Evolutionary conservation across 2,113 vertebrate species (phyloP).

Genomic region (Aegypius monachus): DNA sequence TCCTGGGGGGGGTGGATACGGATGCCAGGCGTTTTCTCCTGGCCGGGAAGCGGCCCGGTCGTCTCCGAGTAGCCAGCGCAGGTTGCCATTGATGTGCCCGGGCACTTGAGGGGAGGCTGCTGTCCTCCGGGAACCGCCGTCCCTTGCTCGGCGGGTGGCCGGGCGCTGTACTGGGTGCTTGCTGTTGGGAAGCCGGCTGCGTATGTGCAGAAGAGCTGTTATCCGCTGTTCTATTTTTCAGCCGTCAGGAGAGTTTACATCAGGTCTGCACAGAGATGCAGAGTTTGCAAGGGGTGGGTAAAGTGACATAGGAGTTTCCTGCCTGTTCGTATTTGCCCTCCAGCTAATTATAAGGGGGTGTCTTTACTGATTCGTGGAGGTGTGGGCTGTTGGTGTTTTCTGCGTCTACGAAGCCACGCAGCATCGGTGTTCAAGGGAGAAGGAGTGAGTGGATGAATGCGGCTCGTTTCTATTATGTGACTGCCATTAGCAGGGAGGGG

Average conservation of each 20-base stretch:
- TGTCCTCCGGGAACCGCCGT: not conserved
- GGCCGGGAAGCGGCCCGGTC: not conserved
- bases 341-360: not conserved
- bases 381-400: not conserved
- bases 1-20: not conserved
- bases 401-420: not conserved
- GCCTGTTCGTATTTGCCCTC: not conserved
- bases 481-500: not conserved
- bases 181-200: not conserved
- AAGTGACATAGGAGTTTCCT: not conserved
- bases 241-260: not conserved
- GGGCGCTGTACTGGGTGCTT: not conserved
- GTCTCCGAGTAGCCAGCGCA: not conserved
- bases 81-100: accelerated
- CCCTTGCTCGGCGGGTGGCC: not conserved
- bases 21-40: not conserved
- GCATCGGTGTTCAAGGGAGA: not conserved
- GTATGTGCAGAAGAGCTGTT: not conserved
- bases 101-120: not conserved
- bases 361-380: not conserved
- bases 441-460: not conserved
- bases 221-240: not conserved
- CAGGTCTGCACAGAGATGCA: not conserved
- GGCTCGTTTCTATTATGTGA: not conserved
- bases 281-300: not conserved